A percentile compares a stretch with the other conserved stretches of the same genome.
phyloP scores from a whole-genome alignment of 2,888 invertebrate species.

The Cataglyphis altisquamis region DNA sequence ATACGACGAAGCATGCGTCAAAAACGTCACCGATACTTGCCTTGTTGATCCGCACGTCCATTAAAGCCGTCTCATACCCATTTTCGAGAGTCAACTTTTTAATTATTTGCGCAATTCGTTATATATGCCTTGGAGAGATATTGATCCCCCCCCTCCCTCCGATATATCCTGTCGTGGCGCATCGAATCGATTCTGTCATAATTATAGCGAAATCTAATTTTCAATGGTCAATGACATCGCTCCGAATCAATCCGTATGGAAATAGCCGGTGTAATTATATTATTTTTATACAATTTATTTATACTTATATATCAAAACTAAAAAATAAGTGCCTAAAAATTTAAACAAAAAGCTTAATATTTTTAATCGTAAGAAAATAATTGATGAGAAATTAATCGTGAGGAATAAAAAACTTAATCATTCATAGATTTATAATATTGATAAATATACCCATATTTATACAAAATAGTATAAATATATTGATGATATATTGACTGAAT shows the following conservation, averaged over 20 bases:
- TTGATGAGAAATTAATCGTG: neutral
- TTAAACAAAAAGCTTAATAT: neutral
- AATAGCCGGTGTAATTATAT: neutral
- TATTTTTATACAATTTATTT: neutral
- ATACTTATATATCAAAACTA: neutral
- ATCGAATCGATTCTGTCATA: slow-evolving; percentile 27
- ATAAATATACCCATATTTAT: neutral
- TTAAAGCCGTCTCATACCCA: slow-evolving; percentile 10
- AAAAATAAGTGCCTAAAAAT: neutral
- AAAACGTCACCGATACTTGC: slow-evolving; percentile 48
- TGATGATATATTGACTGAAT: neutral
- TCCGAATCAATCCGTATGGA: neutral
- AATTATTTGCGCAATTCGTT: slow-evolving; percentile 38
- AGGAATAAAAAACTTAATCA: neutral
- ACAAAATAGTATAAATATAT: neutral
- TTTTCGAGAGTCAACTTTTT: slow-evolving; percentile 29
- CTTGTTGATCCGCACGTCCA: slow-evolving; percentile 35
- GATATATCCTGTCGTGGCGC: slow-evolving; percentile 7
- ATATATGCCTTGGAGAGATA: slow-evolving; percentile 20
- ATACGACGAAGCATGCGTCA: slow-evolving; percentile 48
- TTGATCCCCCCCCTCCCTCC: neutral
- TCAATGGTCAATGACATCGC: slow-evolving; percentile 36
- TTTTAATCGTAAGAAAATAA: neutral
- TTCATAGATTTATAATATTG: neutral
- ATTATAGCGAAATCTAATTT: slow-evolving; percentile 50